Percentiles rank a stretch among this genome's conserved stretches.
phyloP scores from a whole-genome alignment of 2,113 vertebrate species.

The Callopanchax toddi region DNA sequence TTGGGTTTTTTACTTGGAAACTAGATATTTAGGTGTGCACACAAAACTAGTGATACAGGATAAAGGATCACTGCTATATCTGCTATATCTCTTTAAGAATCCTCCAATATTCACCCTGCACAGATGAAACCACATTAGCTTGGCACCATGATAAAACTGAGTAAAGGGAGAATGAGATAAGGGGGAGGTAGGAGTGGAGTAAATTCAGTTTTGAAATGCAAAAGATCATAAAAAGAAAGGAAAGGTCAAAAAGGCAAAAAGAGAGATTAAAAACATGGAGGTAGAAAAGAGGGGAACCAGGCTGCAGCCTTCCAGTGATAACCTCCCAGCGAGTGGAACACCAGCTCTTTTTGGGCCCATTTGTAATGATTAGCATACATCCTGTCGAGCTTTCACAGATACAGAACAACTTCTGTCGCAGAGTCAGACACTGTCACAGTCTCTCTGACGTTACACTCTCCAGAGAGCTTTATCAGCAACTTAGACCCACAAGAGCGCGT shows the following conservation, averaged over 20 bases:
- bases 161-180: constrained; percentile 7
- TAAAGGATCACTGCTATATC: neutral
- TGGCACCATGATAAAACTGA: constrained; percentile 21
- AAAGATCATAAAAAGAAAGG: constrained; percentile 13
- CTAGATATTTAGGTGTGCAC: too few relatives aligned
- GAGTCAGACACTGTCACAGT: constrained; percentile 42
- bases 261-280: constrained; percentile 17
- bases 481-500: constrained; percentile 17
- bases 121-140: constrained; percentile 27
- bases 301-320: constrained; percentile 40
- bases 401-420: constrained; percentile 46
- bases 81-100: constrained; percentile 1
- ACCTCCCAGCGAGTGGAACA: constrained; percentile 40
- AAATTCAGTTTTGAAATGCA: constrained; percentile 16
- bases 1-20: too few relatives aligned
- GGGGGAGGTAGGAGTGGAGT: neutral
- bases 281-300: neutral
- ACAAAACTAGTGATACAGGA: neutral
- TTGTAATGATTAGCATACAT: constrained; percentile 61
- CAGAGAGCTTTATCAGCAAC: constrained; percentile 53
- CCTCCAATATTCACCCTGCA: constrained; percentile 1
- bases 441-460: constrained; percentile 30
- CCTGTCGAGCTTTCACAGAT: constrained; percentile 29
- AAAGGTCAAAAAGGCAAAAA: constrained; percentile 14
- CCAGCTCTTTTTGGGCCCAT: constrained; percentile 48